A percentile compares a stretch with the other conserved stretches of the same genome.
Evolutionary conservation across 1,140 invertebrate genomes (phyloP).

Genomic region (Orius insidiosus): DNA sequence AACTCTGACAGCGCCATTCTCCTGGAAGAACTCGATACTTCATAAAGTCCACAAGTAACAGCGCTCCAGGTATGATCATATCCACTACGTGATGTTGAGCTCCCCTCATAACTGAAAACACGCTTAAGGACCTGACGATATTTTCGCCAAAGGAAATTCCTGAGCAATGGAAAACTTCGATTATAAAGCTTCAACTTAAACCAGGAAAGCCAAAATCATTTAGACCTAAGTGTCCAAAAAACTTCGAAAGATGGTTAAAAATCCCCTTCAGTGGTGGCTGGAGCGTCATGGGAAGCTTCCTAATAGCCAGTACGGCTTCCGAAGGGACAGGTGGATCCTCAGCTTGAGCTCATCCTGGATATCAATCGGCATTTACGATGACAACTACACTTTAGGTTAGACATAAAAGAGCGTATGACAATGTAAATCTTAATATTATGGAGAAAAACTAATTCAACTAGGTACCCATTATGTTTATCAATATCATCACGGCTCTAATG

Average conservation of each 20-base stretch:
- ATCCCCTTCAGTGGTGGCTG: slow-evolving; percentile 1
- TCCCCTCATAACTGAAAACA: no score
- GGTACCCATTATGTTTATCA: neutral
- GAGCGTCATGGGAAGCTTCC: neutral
- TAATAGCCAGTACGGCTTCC: slow-evolving; percentile 1
- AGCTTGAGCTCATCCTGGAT: neutral
- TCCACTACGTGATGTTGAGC: no score
- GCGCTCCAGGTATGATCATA: no score
- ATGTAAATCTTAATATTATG: neutral
- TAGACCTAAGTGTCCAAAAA: slow-evolving; percentile 4
- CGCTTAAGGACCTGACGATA: no score
- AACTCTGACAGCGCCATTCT: no score
- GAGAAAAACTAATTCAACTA: neutral
- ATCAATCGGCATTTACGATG: neutral
- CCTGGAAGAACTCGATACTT: no score
- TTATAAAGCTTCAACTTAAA: neutral
- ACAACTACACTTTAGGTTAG: neutral
- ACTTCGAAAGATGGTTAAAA: slow-evolving; percentile 2
- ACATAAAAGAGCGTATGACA: neutral
- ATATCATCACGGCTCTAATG: neutral
- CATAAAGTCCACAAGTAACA: no score
- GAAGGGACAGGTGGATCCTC: neutral
- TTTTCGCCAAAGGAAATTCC: no score
- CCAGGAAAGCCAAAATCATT: neutral
- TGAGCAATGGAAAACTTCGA: no score